Percentiles rank a stretch among this genome's conserved stretches.
Conservation (phyloP, 2,113 vertebrate genomes). For the Halcyon malimbica region DNA sequence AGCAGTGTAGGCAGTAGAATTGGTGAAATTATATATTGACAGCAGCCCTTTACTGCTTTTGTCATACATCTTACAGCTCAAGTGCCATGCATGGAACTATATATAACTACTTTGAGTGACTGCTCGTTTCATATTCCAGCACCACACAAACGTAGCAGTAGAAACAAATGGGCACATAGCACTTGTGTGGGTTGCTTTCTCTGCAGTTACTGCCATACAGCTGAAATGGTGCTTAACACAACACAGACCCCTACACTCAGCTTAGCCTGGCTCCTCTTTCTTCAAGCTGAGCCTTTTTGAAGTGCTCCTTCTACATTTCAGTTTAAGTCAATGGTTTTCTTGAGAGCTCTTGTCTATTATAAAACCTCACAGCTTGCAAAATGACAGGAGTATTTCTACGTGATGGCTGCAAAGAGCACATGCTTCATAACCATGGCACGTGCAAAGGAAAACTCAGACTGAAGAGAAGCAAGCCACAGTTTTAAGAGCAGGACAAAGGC, state of each 20-base stretch:
- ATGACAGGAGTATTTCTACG: background rate
- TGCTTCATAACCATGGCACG: background rate
- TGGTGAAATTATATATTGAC: background rate
- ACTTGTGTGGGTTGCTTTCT: background rate
- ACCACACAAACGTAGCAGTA: background rate
- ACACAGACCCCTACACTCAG: background rate
- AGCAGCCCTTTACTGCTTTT: background rate
- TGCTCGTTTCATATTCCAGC: background rate
- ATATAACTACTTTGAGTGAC: background rate
- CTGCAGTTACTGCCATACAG: background rate
- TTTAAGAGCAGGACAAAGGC: background rate
- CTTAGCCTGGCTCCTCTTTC: background rate
- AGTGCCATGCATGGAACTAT: background rate
- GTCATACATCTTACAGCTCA: background rate
- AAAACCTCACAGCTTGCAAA: background rate
- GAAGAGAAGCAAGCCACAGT: background rate
- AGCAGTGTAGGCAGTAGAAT: background rate
- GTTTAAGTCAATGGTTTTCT: background rate
- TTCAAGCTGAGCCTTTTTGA: background rate
- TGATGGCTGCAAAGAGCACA: accelerated
- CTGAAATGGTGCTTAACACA: background rate
- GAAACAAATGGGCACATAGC: background rate
- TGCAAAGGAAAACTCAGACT: background rate
- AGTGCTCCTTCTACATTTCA: background rate
- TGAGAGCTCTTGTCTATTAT: background rate